Base-by-base conservation (phyloP, 2,797 vertebrate species). In the Lutjanus argentimaculatus region DNA sequence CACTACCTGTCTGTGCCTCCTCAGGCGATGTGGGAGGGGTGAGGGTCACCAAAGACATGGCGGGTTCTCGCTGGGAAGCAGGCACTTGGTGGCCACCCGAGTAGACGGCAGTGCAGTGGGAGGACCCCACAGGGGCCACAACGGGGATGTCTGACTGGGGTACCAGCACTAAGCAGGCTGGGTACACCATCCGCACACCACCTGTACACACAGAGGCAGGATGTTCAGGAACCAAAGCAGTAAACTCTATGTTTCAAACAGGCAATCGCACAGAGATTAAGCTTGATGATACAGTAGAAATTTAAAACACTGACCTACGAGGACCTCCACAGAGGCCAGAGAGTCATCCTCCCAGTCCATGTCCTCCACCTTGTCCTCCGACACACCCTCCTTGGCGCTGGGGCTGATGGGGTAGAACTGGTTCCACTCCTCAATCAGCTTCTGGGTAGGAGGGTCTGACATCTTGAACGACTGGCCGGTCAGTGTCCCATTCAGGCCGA, bases 261-360 rank as follows among this genome's bases (percentile, higher is more conserved):
- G 16, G 1, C 3, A 1, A 14, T 17, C 13, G 42, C n/a, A 69
- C 11, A 11, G 10, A 22, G 8, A 25, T 8, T 45, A 6, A 42
- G 10, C 53, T 19, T 45, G 19, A 11, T 42, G 4, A 49, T 6
- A 30, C 16, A 36, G 30, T 36, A 36, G 30, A 36, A 15, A 46
- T 4, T 14, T 13, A 6, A 40, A 73, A 71, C 22, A 86, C 96
- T 93, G 93, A 99, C 98, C 98, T 87, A 99, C 98, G 77, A 99
- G 97, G 91, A 99, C 98, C 95, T 99, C 98, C 79, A 99, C 98
- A 58, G 98, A 98, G 92, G 98, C 98, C 90, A 99, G 91, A 81
- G 98, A 99, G 92, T 99, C 98, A 69, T 99, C 98, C 92, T 99
- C 98, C 98, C 98, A 99, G 89, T 99, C 98, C 95, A 99, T 97